Evolutionary conservation across 2,888 invertebrate genomes (phyloP), one percentile per base, ranked within the genome.

Genomic region (Lycophotia porphyrea): DNA sequence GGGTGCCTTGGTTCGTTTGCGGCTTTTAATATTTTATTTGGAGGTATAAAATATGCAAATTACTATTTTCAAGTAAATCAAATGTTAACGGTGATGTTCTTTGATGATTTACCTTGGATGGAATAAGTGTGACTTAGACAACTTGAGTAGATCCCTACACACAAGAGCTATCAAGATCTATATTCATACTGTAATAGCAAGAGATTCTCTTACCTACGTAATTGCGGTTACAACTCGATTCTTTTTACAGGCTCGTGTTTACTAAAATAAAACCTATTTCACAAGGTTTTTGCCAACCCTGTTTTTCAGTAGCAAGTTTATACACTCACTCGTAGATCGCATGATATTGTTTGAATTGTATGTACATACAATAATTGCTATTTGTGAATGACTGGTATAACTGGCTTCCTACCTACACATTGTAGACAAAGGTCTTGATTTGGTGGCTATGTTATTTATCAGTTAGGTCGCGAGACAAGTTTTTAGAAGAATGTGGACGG

Each of bases 331-430:
- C 74, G 67, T 42, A 74, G 60, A 61, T 81, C 74, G 74, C 58
- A 76, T 74, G 73, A 81, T 74, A 71, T 72, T 86, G 81, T 87
- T 84, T 87, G 73, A 71, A 74, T 77, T 80, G 61, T 73, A 65
- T 80, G 61, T 73, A 65, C 36, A 58, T 67, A 70, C n/a, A 68
- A 64, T 64, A 39, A 69, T 68, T 42, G 65, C 70, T 69, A 79
- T 80, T 67, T 67, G 34, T 47, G 34, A 61, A 47, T 63, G 60
- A 65, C 24, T 63, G 77, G 71, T 82, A 24, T 67, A 75, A 74
- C 66, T 69, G 18, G 75, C 47, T 71, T 78, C 11, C 36, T 65
- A 74, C 65, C 63, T 78, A 74, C 55, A 65, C 52, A 80, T 39
- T 68, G n/a, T n/a, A 76, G 49, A 78, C 47, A 69, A 73, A 71